A percentile compares a stretch with the other conserved stretches of the same genome.
Conservation (phyloP, 2,113 vertebrate species). For the Cranoglanis bouderius region DNA sequence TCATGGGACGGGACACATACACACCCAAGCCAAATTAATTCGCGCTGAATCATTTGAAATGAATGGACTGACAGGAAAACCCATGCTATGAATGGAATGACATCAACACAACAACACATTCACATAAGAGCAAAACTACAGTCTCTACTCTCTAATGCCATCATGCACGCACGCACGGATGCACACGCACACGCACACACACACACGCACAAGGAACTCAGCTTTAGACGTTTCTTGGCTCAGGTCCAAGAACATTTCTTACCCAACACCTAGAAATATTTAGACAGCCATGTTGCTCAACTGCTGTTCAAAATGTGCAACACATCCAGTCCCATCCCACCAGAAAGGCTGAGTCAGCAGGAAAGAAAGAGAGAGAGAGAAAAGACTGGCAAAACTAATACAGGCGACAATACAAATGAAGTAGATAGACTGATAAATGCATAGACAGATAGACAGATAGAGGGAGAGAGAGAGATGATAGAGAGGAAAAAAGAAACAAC, state of each 20-base stretch:
- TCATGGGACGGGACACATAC: not conserved
- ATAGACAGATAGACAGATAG: not conserved
- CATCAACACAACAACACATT: not conserved
- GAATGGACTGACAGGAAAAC: not conserved
- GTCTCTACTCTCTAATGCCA: not conserved
- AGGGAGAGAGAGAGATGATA: not conserved
- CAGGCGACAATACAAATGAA: not conserved
- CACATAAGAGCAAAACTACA: not conserved
- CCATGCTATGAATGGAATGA: not conserved
- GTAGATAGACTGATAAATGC: not conserved
- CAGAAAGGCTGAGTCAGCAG: not conserved
- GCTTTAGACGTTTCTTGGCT: slow-evolving; percentile 29
- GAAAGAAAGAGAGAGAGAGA: not conserved
- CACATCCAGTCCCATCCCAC: not conserved
- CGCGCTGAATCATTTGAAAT: not conserved
- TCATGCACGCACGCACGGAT: not conserved
- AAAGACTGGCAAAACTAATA: not conserved
- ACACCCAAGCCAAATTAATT: not conserved
- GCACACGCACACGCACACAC: not conserved
- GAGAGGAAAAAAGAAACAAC: not conserved
- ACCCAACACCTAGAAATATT: slow-evolving; percentile 21
- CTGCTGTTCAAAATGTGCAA: too few species aligned
- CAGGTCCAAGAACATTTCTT: slow-evolving; percentile 37
- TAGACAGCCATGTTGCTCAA: slow-evolving; percentile 32
- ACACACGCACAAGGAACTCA: not conserved